A percentile compares a stretch with the other conserved stretches of the same genome.
These are phyloP conservation scores for Trissolcus japonicus DNA, from an alignment of 2,888 invertebrate species.

Conservation along the genomic window DNA sequence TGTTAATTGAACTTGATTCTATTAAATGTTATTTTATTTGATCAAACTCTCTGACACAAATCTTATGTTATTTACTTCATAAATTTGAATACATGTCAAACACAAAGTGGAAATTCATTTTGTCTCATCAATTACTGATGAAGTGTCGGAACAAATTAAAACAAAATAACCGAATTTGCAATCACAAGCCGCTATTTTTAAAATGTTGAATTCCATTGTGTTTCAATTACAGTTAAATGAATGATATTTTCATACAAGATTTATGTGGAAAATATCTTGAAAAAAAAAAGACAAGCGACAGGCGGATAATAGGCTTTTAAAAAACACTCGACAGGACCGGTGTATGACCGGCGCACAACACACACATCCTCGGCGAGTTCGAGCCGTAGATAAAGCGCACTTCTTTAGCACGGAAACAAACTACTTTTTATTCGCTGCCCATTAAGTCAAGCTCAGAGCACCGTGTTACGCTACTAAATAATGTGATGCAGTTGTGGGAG, in stretches of 20 bases:
- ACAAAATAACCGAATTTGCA: neutral
- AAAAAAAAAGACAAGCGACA: conserved; percentile 9
- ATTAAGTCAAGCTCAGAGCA: conserved; percentile 47
- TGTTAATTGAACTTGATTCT: no score
- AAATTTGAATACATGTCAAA: no score
- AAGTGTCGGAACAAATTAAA: no score
- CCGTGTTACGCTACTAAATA: conserved; percentile 45
- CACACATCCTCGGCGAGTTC: conserved; percentile 13
- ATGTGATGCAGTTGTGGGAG: conserved; percentile 51
- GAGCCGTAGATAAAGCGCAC: conserved; percentile 30
- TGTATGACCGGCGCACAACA: conserved; percentile 11
- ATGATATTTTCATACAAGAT: no score
- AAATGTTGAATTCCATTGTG: no score
- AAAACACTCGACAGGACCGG: conserved; percentile 24
- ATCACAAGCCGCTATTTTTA: neutral
- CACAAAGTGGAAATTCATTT: no score
- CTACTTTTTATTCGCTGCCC: conserved; percentile 47
- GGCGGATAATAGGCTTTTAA: conserved; percentile 29
- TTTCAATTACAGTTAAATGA: no score
- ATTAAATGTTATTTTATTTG: no score
- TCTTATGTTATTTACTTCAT: no score
- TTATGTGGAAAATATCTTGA: neutral
- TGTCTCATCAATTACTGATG: no score
- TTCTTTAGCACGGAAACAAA: conserved; percentile 44
- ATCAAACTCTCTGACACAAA: no score